Evolutionary conservation across 2,797 vertebrate species (phyloP).

Genomic region (Eupleurogrammus muticus): DNA sequence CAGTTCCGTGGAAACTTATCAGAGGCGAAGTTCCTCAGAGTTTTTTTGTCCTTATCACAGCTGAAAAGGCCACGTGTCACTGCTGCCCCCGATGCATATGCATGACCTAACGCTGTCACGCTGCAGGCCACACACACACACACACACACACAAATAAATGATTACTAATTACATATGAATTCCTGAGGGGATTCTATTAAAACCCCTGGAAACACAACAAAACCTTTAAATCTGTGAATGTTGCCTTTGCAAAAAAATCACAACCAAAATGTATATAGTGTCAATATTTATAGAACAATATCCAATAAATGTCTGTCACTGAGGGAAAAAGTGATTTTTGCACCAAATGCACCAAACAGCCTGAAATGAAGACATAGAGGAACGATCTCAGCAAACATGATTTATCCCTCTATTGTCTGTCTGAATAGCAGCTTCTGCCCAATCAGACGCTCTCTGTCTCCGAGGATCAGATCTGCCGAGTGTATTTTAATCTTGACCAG

Average conservation of each 20-base stretch:
- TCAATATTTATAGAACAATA: no score
- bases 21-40: slow-evolving; percentile 22
- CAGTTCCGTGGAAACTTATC: slow-evolving; percentile 5
- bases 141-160: slow-evolving; percentile 1
- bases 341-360: no score
- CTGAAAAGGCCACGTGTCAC: slow-evolving; percentile 48
- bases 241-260: no score
- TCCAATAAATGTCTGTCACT: no score
- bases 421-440: slow-evolving; percentile 1
- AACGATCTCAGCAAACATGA: background rate
- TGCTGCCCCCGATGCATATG: slow-evolving; percentile 46
- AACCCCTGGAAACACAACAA: no score
- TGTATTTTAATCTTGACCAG: slow-evolving; percentile 33
- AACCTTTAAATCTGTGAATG: no score
- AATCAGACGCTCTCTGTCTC: slow-evolving; percentile 29
- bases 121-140: slow-evolving; percentile 22
- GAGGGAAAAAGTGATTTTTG: no score
- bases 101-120: slow-evolving; percentile 29
- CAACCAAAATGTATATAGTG: no score
- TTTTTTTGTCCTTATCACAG: slow-evolving; percentile 50
- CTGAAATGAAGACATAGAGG: background rate
- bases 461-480: slow-evolving; percentile 23
- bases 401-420: slow-evolving; percentile 28
- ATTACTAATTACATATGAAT: no score
- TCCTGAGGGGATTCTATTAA: no score